Evolutionary conservation across 1,140 invertebrate species (phyloP), one percentile per base, ranked within the genome.

Genomic region (Himalopsyche phryganea): DNA sequence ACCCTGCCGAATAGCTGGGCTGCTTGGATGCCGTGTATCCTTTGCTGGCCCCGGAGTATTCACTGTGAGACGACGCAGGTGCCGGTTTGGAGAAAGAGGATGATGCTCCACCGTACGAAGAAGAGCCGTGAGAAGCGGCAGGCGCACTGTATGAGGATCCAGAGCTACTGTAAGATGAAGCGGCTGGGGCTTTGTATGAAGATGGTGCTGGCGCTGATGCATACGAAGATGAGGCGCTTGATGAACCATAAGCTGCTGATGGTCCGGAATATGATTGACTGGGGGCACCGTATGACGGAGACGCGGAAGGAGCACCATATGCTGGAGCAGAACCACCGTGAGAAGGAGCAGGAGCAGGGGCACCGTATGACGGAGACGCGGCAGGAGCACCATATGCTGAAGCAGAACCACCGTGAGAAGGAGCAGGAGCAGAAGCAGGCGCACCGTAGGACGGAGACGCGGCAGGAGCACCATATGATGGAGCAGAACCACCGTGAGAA

Each of bases 361-460:
- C 36, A 14, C 23, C 28, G 36, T 63, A 58, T 40, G 49, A 50
- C 13, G 46, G 14, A 40, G 58, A 15, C 6, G 40, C 41, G 44
- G 48, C 60, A 50, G n/a, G n/a, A 13, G 49, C 40, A 18, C 54
- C 55, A 32, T 68, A 63, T 14, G 49, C 48, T 44, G 62, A 19
- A 15, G 46, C 45, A 33, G 55, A 23, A 48, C 48, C 59, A 54
- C 52, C 50, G 19, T 55, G 36, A 47, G n/a, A n/a, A n/a, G n/a
- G n/a, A n/a, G n/a, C n/a, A n/a, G n/a, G n/a, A n/a, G n/a, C n/a
- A n/a, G n/a, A n/a, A n/a, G 10, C 6, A 13, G 56, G 20, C 32
- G 59, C 36, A 14, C 23, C 28, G 36, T 63, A 58, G 28, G 49
- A 50, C 13, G 46, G 14, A 40, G 58, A 15, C 6, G 40, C 38